Base-by-base conservation (phyloP, 2,113 vertebrate genomes). In the Lucifuga dentata region DNA sequence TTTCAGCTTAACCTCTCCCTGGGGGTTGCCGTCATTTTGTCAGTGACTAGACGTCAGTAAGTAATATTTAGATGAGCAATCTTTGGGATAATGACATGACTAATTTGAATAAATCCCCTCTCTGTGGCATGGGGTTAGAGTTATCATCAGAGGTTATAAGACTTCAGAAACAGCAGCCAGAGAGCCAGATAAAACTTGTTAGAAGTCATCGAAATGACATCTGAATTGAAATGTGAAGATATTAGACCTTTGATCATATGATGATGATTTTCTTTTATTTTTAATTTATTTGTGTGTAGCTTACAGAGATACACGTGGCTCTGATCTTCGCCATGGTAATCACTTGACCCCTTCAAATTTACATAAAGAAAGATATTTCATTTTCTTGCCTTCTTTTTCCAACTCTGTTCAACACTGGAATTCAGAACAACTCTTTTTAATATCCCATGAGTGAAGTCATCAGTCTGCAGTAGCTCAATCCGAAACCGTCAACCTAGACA, bases 101-200 rank as follows among this genome's bases (percentile, higher is more conserved):
- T 87, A 73, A 88, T 88, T 87, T 85, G 63, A 88, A 88, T 88
- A 84, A 82, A 85, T 84, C 59, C 48, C 32, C 63, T 48, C 50
- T 81, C 45, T 68, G 58, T 69, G 52, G 48, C 62, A 52, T 60
- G 20, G 64, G 62, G 72, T 29, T 7, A 29, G 26, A 29, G 78
- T 86, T 72, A 85, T 78, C 53, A 80, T 78, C 56, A 49, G 80
- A 80, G 78, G 73, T 84, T 53, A 71, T 12, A 40, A 48, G 56
- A 76, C 62, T 67, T 58, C 21, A 64, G 63, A 75, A 77, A 68
- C 39, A 77, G 74, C 79, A 74, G 66, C 33, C 65, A 56, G 59
- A 24, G 69, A 11, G 45, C 35, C 50, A 49, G 72, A 73, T 76
- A 57, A 39, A 41, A n/a, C n/a, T 68, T 58, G 78, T 73, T 68